These are phyloP conservation scores for Oikopleura dioica DNA, from an alignment of 23 tunicate species.

Conservation along the genomic window DNA sequence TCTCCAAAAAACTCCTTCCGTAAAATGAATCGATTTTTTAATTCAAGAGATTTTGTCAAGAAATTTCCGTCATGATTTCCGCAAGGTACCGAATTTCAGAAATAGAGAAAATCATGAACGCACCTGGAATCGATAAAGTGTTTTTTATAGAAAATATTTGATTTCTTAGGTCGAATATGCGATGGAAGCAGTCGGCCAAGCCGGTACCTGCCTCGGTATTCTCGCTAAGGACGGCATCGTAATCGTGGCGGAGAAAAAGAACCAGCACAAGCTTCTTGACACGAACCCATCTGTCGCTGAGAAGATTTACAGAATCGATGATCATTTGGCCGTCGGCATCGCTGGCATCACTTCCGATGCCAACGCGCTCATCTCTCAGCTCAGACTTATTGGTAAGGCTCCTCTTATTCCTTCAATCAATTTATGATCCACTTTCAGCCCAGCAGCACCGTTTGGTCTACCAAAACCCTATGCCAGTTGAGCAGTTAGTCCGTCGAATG, in stretches of 20 bases:
- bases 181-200: conserved; percentile 98
- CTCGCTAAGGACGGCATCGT: conserved; percentile 80
- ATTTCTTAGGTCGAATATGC: conserved; percentile 50
- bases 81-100: no score
- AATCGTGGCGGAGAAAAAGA: conserved; percentile 69
- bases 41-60: no score
- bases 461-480: conserved; percentile 80
- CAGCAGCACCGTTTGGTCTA: conserved; percentile 42
- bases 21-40: no score
- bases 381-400: conserved; percentile 62
- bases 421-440: background rate
- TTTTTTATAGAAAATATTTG: background rate
- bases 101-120: no score
- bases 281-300: conserved; percentile 48
- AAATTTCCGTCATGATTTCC: no score
- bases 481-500: conserved; percentile 51
- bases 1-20: no score
- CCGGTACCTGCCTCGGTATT: conserved; percentile 84
- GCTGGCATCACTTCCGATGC: conserved; percentile 98
- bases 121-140: no score
- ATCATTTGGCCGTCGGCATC: conserved; percentile 75
- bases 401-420: background rate
- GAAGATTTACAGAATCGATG: conserved; percentile 76
- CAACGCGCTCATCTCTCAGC: conserved; percentile 49
- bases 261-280: conserved; percentile 66